A percentile compares a stretch with the other conserved stretches of the same genome.
phyloP scores from a whole-genome alignment of 2,888 invertebrate species.

The Autographa pulchrina region DNA sequence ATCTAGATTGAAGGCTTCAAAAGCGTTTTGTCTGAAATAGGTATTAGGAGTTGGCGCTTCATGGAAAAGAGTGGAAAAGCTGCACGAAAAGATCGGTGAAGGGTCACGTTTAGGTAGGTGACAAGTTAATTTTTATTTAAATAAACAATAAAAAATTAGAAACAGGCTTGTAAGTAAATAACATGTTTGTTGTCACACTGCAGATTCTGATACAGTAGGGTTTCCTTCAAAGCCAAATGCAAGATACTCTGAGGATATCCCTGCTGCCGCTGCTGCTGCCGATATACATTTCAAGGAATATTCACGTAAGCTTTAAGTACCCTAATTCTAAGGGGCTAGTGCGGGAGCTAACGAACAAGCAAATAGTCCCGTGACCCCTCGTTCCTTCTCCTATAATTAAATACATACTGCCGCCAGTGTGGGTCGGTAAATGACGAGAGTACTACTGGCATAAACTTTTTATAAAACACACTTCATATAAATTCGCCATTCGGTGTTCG shows the following conservation, averaged over 20 bases:
- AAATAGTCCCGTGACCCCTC: too few species aligned
- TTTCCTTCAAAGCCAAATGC: not conserved
- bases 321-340: too few species aligned
- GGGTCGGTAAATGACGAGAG: too few species aligned
- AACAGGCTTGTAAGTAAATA: not conserved
- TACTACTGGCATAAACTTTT: too few species aligned
- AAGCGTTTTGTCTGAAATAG: too few species aligned
- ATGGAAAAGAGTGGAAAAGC: slow-evolving; percentile 78
- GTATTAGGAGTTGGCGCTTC: slow-evolving; percentile 79
- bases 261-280: slow-evolving; percentile 26
- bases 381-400: not conserved
- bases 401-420: not conserved
- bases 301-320: slow-evolving; percentile 16
- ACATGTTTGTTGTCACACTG: slow-evolving; percentile 10
- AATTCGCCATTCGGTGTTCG: too few species aligned
- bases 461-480: too few species aligned
- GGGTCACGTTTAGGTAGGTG: not conserved
- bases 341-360: too few species aligned
- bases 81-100: slow-evolving; percentile 41
- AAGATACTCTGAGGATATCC: slow-evolving; percentile 14
- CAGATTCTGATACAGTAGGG: slow-evolving; percentile 26
- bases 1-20: too few species aligned
- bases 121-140: not conserved
- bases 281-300: slow-evolving; percentile 16
- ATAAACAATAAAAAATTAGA: not conserved